Evolutionary conservation across 2,888 invertebrate species (phyloP).

Genomic region (Brassicogethes aeneus): DNA sequence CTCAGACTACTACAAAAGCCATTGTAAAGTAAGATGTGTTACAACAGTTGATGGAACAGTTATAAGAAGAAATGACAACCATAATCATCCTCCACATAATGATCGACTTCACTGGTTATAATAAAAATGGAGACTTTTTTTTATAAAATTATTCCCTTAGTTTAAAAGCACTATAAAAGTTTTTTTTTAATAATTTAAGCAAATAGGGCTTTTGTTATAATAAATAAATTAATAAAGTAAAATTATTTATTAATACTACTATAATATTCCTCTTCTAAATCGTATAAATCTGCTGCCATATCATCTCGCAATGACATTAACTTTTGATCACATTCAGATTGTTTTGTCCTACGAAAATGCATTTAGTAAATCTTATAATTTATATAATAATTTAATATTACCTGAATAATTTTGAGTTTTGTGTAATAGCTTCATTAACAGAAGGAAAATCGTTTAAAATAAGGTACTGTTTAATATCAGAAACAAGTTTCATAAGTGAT

Average conservation of each 20-base stretch:
- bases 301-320: conserved; percentile 87
- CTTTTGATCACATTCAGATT: conserved; percentile 89
- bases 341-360: conserved; percentile 78
- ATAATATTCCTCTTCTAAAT: conserved; percentile 89
- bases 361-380: neutral
- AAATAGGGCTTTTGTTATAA: neutral
- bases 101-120: no score
- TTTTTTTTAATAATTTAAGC: neutral
- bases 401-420: conserved; percentile 77
- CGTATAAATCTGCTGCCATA: conserved; percentile 88
- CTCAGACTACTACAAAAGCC: conserved; percentile 10
- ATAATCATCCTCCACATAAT: conserved; percentile 26
- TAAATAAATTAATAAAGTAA: no score
- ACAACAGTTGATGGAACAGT: conserved; percentile 20
- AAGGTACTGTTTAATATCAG: conserved; percentile 95
- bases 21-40: conserved; percentile 17
- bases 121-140: no score
- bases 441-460: conserved; percentile 98
- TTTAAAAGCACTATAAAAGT: neutral
- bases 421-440: conserved; percentile 94
- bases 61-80: conserved; percentile 13
- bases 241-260: conserved; percentile 69
- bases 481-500: conserved; percentile 92
- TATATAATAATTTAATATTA: conserved; percentile 13
- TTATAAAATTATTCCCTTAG: no score